phyloP scores from a whole-genome alignment of 2,113 vertebrate genomes.

The Strix aluco region DNA sequence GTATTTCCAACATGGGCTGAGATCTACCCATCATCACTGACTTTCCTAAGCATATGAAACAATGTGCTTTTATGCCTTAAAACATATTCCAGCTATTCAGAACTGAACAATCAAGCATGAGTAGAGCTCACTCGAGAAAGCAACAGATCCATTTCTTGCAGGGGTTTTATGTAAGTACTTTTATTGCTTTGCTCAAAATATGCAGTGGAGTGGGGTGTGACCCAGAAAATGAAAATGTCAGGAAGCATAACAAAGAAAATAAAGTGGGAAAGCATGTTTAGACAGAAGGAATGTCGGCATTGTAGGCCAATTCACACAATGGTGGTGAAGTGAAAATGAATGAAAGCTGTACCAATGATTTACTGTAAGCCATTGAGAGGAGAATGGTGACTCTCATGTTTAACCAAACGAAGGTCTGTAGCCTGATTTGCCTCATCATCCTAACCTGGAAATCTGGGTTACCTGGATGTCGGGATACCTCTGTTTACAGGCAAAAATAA shows the following conservation, averaged over 20 bases:
- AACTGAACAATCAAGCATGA: background rate
- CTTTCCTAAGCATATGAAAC: constrained; percentile 25
- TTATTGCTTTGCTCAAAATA: background rate
- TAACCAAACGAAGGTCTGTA: background rate
- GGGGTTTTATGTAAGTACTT: background rate
- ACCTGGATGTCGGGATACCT: background rate
- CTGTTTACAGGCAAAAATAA: background rate
- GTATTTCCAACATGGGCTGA: constrained; percentile 42
- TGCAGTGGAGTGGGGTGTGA: background rate
- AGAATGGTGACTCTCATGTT: background rate
- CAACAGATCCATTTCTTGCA: background rate
- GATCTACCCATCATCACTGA: constrained; percentile 38
- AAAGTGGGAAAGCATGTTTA: background rate
- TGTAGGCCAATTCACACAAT: background rate
- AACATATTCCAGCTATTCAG: constrained; percentile 2
- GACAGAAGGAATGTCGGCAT: background rate
- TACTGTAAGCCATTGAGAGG: background rate
- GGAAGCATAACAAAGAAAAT: background rate
- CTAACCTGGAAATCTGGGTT: background rate
- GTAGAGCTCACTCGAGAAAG: background rate
- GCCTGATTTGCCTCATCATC: background rate
- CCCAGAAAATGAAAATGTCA: background rate
- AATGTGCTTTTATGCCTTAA: constrained; percentile 16
- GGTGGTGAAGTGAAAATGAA: background rate
- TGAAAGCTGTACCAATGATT: background rate